These are phyloP conservation scores for Diadegma fenestrale DNA, from an alignment of 2,888 invertebrate genomes.

Conservation along the genomic window DNA sequence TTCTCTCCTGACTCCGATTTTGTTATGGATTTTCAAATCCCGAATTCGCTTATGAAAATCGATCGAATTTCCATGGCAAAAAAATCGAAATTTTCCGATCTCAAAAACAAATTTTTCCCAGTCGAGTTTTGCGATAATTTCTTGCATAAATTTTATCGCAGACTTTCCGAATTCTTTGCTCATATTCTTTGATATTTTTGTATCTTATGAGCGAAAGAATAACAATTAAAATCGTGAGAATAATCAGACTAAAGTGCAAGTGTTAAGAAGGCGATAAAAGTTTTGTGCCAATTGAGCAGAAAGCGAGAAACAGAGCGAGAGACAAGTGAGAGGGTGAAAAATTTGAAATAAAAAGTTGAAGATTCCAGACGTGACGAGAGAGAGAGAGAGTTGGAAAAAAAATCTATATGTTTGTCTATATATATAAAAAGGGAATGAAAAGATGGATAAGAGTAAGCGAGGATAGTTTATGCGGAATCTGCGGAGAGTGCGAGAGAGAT, in stretches of 20 bases:
- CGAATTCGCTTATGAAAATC: too few relatives aligned
- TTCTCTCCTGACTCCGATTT: background rate
- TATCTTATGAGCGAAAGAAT: background rate
- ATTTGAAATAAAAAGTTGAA: constrained; percentile 33
- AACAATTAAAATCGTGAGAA: constrained; percentile 3
- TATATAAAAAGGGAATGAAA: constrained; percentile 34
- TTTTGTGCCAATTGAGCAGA: constrained; percentile 6
- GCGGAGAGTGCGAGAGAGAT: constrained; percentile 47
- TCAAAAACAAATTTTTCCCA: too few relatives aligned
- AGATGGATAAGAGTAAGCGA: constrained; percentile 62
- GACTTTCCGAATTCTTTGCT: background rate
- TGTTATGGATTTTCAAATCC: too few relatives aligned
- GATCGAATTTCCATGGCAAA: too few relatives aligned
- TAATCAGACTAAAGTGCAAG: background rate
- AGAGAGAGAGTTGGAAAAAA: constrained; percentile 46
- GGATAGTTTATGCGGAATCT: constrained; percentile 49
- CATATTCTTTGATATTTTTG: background rate
- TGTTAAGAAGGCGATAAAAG: constrained; percentile 15
- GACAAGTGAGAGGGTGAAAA: background rate
- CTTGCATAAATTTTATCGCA: background rate
- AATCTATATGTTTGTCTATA: constrained; percentile 2
- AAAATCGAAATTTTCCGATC: too few relatives aligned
- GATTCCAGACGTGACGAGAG: constrained; percentile 42
- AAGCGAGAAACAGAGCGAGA: constrained; percentile 4
- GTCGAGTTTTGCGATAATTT: background rate